These are phyloP conservation scores for Oscheius myriophilus DNA, from an alignment of 2,888 invertebrate genomes.

Conservation along the genomic window DNA sequence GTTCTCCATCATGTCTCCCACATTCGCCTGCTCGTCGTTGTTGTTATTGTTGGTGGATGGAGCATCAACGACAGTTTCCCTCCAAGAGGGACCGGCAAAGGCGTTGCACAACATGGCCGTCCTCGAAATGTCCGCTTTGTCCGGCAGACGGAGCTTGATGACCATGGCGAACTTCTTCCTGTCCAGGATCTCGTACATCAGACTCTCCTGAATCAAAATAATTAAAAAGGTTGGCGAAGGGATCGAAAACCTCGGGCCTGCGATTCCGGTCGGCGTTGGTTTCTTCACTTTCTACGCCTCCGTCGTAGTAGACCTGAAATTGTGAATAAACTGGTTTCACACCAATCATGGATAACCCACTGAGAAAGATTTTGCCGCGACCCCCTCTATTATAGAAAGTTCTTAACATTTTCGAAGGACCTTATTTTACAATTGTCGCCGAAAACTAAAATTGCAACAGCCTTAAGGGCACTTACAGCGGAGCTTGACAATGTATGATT, in stretches of 20 bases:
- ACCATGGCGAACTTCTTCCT: conserved; percentile 53
- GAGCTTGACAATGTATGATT: too few relatives aligned
- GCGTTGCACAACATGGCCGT: conserved; percentile 26
- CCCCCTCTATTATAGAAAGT: too few relatives aligned
- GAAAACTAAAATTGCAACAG: too few relatives aligned
- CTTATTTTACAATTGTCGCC: too few relatives aligned
- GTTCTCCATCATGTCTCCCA: not conserved
- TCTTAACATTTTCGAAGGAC: too few relatives aligned
- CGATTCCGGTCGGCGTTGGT: conserved; percentile 24
- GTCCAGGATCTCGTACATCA: conserved; percentile 58
- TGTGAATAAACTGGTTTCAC: too few relatives aligned
- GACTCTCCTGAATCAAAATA: conserved; percentile 39
- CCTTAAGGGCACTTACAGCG: too few relatives aligned
- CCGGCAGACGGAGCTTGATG: conserved; percentile 52
- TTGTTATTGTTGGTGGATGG: not conserved
- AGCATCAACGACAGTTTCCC: conserved; percentile 23
- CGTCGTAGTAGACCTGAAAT: conserved; percentile 52
- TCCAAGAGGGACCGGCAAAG: conserved; percentile 41
- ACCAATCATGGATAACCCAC: too few relatives aligned
- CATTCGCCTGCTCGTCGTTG: not conserved
- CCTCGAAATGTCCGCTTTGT: conserved; percentile 35
- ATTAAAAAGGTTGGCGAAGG: too few relatives aligned
- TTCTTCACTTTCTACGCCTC: conserved; percentile 32
- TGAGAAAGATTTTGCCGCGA: too few relatives aligned
- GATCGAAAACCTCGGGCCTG: conserved; percentile 2